Percentiles rank a stretch among this genome's conserved stretches.
Conservation (phyloP, 1,140 invertebrate species). For the Pygmarrhopalites habei region DNA sequence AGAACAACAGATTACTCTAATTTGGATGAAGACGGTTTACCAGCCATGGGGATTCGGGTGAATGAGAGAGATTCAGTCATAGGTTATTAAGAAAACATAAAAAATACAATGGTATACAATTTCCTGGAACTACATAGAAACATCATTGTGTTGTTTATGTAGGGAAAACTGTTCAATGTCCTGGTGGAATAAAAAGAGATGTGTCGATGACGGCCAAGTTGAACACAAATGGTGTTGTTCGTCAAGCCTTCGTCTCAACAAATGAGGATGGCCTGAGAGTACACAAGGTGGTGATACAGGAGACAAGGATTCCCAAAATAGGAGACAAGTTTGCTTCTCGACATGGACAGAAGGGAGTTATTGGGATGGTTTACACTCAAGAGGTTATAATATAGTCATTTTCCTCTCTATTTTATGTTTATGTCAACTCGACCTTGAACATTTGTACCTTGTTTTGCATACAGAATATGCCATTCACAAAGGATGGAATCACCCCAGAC, state of each 20-base stretch:
- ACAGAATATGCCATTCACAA: conserved; percentile 94
- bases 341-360: conserved; percentile 98
- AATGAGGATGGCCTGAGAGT: conserved; percentile 97
- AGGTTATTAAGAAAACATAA: conserved; percentile 14
- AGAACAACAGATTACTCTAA: neutral
- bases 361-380: conserved; percentile 94
- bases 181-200: neutral
- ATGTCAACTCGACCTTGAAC: too few species aligned
- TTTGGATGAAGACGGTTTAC: conserved; percentile 24
- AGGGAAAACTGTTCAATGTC: conserved; percentile 2
- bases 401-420: too few species aligned
- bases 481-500: conserved; percentile 91
- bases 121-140: conserved; percentile 62
- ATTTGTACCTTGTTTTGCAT: neutral
- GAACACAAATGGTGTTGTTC: conserved; percentile 1
- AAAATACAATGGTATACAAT: too few species aligned
- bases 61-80: conserved; percentile 9
- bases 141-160: conserved; percentile 74
- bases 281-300: conserved; percentile 88
- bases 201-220: neutral
- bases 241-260: conserved; percentile 81
- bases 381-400: conserved; percentile 51
- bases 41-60: conserved; percentile 8
- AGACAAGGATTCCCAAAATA: conserved; percentile 84
- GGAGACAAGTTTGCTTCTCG: conserved; percentile 98